Evolutionary conservation across 1,140 invertebrate genomes (phyloP).

Genomic region (Lordiphosa collinella): DNA sequence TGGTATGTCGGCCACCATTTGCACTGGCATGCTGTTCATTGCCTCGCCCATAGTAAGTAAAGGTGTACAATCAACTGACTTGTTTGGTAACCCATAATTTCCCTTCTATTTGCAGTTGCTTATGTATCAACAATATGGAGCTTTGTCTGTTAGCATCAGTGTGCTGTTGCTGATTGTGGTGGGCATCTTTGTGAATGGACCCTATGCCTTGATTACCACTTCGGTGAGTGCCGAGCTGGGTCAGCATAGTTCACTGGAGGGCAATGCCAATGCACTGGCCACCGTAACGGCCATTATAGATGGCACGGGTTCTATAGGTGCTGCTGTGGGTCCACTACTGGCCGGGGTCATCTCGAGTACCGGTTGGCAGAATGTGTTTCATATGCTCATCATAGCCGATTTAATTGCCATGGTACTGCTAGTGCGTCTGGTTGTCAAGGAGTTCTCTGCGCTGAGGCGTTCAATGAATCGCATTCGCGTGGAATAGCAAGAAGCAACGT

Average conservation of each 20-base stretch:
- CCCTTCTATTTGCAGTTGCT: conserved; percentile 83
- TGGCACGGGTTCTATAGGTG: conserved; percentile 95
- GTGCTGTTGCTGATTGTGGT: conserved; percentile 87
- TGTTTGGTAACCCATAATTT: conserved; percentile 16
- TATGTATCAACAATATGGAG: conserved; percentile 87
- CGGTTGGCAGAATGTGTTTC: conserved; percentile 94
- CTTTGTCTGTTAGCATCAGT: conserved; percentile 83
- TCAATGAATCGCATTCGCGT: conserved; percentile 64
- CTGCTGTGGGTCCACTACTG: conserved; percentile 93
- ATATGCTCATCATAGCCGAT: conserved; percentile 93
- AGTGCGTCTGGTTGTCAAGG: conserved; percentile 78
- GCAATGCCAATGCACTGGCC: conserved; percentile 93
- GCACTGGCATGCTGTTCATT: conserved; percentile 88
- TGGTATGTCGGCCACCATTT: conserved; percentile 91
- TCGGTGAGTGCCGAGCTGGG: conserved; percentile 96
- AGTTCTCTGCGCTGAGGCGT: conserved; percentile 44
- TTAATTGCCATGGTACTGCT: conserved; percentile 88
- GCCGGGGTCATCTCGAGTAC: conserved; percentile 88
- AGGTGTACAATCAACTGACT: neutral
- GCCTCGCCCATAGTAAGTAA: conserved; percentile 90
- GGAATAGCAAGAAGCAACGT: conserved; percentile 53
- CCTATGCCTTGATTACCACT: conserved; percentile 97
- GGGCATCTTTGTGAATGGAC: conserved; percentile 95
- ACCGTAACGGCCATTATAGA: conserved; percentile 98
- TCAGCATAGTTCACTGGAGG: conserved; percentile 89